These are phyloP conservation scores for Thecophora atra DNA, from an alignment of 2,888 invertebrate genomes.

Conservation along the genomic window DNA sequence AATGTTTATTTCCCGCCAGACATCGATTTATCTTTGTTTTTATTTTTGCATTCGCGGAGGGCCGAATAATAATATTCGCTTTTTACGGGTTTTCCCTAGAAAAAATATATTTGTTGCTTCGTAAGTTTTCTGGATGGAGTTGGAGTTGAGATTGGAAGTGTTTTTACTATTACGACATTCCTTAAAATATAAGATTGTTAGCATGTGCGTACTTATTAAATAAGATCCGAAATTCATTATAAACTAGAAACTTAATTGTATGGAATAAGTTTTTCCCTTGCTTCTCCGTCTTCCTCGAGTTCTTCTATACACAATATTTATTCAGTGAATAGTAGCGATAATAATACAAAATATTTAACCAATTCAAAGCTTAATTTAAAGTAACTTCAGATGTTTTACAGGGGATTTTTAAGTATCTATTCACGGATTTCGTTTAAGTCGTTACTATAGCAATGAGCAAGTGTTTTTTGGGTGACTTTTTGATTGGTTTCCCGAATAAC, in stretches of 20 bases:
- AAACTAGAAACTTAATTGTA: conserved; percentile 24
- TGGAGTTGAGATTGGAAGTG: conserved; percentile 17
- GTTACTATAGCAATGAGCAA: no score
- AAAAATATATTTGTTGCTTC: neutral
- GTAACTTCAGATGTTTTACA: no score
- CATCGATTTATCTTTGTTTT: neutral
- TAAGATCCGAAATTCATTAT: neutral
- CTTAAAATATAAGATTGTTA: no score
- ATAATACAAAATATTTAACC: no score
- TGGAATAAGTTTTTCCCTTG: conserved; percentile 13
- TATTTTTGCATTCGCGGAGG: neutral
- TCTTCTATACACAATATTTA: conserved; percentile 23
- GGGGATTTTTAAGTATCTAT: no score
- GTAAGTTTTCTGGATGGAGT: conserved; percentile 29
- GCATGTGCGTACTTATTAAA: no score
- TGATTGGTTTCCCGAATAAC: neutral
- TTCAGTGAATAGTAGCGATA: neutral
- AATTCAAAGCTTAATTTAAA: no score
- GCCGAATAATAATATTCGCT: neutral
- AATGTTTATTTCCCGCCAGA: neutral
- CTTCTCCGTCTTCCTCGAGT: no score
- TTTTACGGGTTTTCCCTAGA: neutral
- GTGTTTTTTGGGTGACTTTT: no score
- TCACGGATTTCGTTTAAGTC: no score
- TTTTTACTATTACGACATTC: neutral